phyloP scores from a whole-genome alignment of 2,888 invertebrate species.

The Lithophane ornitopus region DNA sequence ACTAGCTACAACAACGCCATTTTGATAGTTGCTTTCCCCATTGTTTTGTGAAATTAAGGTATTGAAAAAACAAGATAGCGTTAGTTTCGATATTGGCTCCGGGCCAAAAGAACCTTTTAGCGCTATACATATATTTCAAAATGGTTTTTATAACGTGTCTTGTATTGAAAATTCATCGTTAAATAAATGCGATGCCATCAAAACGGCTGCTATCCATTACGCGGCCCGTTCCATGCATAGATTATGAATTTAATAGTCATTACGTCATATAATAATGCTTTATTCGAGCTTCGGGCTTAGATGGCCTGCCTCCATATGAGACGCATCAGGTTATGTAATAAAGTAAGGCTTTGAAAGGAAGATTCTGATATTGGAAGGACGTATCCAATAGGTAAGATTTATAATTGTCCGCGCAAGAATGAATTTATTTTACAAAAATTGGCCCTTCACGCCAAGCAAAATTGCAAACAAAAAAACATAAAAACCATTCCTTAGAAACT shows the following conservation, averaged over 20 bases:
- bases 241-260: constrained; percentile 69
- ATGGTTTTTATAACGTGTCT: constrained; percentile 4
- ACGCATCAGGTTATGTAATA: constrained; percentile 20
- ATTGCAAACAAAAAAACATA: constrained; percentile 17
- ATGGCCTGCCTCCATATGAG: constrained; percentile 4
- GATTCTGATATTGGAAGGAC: constrained; percentile 4
- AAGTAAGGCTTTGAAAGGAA: constrained; percentile 4
- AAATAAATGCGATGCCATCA: constrained; percentile 41
- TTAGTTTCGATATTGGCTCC: neutral
- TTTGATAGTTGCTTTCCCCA: neutral
- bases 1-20: neutral
- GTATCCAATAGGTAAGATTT: neutral
- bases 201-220: constrained; percentile 49
- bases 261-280: constrained; percentile 65
- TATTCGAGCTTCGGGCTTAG: constrained; percentile 38
- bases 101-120: neutral
- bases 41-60: neutral
- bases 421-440: constrained; percentile 4
- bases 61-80: too few relatives aligned
- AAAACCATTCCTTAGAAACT: constrained; percentile 42
- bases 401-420: neutral
- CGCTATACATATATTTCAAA: neutral
- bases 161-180: constrained; percentile 3
- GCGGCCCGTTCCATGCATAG: constrained; percentile 66
- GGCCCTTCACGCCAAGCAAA: constrained; percentile 5